Conservation (phyloP, 1,140 invertebrate species). For the Anagrus nilaparvatae region DNA sequence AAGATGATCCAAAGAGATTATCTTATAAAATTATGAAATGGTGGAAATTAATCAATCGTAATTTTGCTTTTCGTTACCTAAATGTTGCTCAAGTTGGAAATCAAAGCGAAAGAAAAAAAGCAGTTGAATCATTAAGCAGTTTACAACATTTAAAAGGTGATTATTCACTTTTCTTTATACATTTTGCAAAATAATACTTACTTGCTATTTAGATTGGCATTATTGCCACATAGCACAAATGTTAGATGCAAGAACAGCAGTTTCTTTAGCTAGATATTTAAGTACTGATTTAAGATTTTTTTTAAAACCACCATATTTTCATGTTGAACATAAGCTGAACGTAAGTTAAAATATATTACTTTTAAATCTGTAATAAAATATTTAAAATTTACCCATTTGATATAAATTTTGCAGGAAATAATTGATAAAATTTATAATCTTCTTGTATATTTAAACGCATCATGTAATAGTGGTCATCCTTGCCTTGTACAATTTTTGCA, state of each 20-base stretch:
- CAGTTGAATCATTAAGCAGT: conserved; percentile 27
- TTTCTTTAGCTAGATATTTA: conserved; percentile 48
- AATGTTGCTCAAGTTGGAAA: conserved; percentile 29
- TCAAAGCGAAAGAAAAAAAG: conserved; percentile 25
- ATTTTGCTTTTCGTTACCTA: conserved; percentile 26
- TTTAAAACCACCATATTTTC: conserved; percentile 49
- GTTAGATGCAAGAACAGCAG: conserved; percentile 52
- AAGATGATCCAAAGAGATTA: conserved; percentile 22
- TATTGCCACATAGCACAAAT: conserved; percentile 54
- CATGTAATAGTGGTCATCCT: conserved; percentile 43
- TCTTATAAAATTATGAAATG: conserved; percentile 25
- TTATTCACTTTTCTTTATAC: neutral
- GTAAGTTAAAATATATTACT: conserved; percentile 28
- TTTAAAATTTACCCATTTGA: no score
- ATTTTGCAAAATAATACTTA: neutral
- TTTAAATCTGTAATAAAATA: no score
- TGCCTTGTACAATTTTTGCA: conserved; percentile 55
- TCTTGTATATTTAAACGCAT: conserved; percentile 41
- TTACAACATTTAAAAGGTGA: conserved; percentile 36
- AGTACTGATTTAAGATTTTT: conserved; percentile 51
- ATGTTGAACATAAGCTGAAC: conserved; percentile 37
- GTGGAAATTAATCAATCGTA: conserved; percentile 32
- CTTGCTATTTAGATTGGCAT: conserved; percentile 45
- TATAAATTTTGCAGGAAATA: conserved; percentile 31
- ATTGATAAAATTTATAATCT: conserved; percentile 46